phyloP scores from a whole-genome alignment of 2,797 vertebrate genomes.

The Sebastes oblongus region DNA sequence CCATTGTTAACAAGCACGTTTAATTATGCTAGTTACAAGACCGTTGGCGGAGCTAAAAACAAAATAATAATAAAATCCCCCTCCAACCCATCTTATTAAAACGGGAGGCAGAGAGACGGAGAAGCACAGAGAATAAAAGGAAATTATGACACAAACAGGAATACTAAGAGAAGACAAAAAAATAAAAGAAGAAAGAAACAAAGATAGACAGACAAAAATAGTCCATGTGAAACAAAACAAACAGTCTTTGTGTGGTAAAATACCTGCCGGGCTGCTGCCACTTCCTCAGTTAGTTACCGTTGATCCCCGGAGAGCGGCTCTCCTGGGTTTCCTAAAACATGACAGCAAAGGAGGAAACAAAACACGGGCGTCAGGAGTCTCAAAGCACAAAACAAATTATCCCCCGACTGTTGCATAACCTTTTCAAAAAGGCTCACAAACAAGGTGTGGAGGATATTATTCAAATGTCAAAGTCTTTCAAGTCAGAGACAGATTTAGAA shows the following conservation, averaged over 20 bases:
- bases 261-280: constrained; percentile 73
- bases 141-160: constrained; percentile 41
- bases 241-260: constrained; percentile 69
- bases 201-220: constrained; percentile 53
- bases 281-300: constrained; percentile 41
- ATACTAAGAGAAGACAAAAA: constrained; percentile 15
- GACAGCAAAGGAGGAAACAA: constrained; percentile 52
- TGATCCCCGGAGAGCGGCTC: constrained; percentile 54
- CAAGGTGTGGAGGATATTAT: constrained; percentile 77
- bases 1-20: constrained; percentile 91
- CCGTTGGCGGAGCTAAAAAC: constrained; percentile 85
- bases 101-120: not conserved
- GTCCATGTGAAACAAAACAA: constrained; percentile 59
- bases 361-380: constrained; percentile 57
- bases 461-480: constrained; percentile 24
- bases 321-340: constrained; percentile 59
- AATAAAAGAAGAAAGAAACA: constrained; percentile 18
- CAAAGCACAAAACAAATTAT: constrained; percentile 58
- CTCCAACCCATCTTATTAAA: constrained; percentile 51
- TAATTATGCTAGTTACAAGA: constrained; percentile 93
- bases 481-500: not conserved
- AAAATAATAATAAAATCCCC: constrained; percentile 67
- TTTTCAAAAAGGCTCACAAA: constrained; percentile 29
- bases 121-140: constrained; percentile 21
- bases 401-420: constrained; percentile 46